Conservation (phyloP, 2,113 vertebrate species). For the Dasyurus viverrinus region DNA sequence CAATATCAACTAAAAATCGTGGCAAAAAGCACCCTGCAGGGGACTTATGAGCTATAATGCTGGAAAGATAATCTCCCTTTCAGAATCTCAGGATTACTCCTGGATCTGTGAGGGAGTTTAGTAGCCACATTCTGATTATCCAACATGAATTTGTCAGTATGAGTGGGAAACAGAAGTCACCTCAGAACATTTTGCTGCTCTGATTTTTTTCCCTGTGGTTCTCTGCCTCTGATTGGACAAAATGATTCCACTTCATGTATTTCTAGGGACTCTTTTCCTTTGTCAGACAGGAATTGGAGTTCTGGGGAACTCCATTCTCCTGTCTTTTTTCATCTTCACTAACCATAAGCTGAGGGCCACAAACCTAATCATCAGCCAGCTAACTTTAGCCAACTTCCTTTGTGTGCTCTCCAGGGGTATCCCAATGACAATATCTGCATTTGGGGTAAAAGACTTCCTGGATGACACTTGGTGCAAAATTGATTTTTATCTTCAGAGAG, state of each 20-base stretch:
- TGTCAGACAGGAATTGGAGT: slow-evolving; percentile 21
- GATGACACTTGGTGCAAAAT: slow-evolving; percentile 21
- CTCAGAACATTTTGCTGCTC: neutral
- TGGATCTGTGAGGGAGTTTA: neutral
- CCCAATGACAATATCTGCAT: slow-evolving; percentile 5
- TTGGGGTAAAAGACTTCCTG: slow-evolving; percentile 26
- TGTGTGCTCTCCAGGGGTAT: slow-evolving; percentile 34
- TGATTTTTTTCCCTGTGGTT: neutral
- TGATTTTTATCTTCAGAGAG: slow-evolving; percentile 37
- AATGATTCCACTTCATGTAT: slow-evolving; percentile 25
- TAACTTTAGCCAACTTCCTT: slow-evolving; percentile 26
- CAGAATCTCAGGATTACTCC: neutral
- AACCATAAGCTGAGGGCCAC: neutral
- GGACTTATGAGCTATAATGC: neutral
- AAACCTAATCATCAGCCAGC: slow-evolving; percentile 30
- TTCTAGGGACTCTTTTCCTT: neutral
- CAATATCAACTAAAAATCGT: neutral
- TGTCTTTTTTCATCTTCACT: neutral
- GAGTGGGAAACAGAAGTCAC: neutral
- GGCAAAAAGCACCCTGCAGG: neutral
- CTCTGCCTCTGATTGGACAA: neutral
- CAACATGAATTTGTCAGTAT: neutral
- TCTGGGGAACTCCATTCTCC: slow-evolving; percentile 26
- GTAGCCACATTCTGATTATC: neutral
- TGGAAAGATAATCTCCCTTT: neutral